These are phyloP conservation scores for Chaetops frenatus DNA, from an alignment of 2,113 vertebrate species.

Conservation along the genomic window DNA sequence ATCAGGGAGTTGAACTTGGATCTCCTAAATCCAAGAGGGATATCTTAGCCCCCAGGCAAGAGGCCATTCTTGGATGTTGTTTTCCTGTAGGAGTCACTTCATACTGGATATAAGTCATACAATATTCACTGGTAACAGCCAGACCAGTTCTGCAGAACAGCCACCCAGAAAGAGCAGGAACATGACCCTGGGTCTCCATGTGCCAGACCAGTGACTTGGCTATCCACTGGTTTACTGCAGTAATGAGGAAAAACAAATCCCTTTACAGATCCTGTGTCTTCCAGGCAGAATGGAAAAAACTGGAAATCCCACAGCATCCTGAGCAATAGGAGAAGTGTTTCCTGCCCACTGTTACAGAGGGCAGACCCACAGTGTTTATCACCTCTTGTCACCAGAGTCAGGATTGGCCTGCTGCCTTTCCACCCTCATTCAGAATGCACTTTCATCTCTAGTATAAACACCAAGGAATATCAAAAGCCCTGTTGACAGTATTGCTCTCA, in stretches of 20 bases:
- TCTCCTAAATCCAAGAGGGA: background rate
- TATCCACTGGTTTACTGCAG: background rate
- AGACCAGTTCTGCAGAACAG: background rate
- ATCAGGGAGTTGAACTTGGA: background rate
- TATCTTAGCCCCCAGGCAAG: background rate
- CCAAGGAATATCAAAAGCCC: conserved; percentile 51
- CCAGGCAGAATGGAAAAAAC: background rate
- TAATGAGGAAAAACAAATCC: background rate
- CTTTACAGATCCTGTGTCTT: background rate
- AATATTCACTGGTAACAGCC: background rate
- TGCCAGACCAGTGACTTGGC: background rate
- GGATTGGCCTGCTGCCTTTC: conserved; percentile 43
- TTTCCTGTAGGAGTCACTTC: background rate
- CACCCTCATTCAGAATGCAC: conserved; percentile 48
- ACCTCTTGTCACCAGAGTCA: conserved; percentile 40
- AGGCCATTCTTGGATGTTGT: background rate
- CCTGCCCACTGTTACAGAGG: background rate
- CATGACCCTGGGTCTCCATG: background rate
- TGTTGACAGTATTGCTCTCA: conserved; percentile 55
- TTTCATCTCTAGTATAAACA: conserved; percentile 68
- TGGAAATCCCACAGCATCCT: background rate
- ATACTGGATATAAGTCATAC: background rate
- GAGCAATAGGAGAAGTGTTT: conserved; percentile 13
- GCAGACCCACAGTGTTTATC: conserved; percentile 15
- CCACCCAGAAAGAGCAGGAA: background rate